A percentile compares a stretch with the other conserved stretches of the same genome.
phyloP scores from a whole-genome alignment of 2,113 vertebrate species.

The Axis porcinus region DNA sequence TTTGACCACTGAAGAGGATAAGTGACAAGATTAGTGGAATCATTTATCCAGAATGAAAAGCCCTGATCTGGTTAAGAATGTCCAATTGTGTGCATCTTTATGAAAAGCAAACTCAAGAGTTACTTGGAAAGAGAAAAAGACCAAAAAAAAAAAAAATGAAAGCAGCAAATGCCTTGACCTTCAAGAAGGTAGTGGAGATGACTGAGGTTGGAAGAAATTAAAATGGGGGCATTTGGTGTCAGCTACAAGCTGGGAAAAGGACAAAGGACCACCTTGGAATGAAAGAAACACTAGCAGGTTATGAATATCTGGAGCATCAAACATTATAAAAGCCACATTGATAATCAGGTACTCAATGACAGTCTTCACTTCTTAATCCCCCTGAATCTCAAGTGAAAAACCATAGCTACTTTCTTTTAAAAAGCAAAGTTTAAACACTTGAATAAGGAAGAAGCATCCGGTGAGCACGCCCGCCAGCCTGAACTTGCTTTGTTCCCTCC shows the following conservation, averaged over 20 bases:
- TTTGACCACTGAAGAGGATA: neutral
- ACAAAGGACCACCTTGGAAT: too few relatives aligned
- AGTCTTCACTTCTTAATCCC: neutral
- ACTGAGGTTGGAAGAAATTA: neutral
- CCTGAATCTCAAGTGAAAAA: neutral
- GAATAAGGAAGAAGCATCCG: neutral
- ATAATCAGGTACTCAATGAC: neutral
- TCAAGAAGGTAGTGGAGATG: neutral
- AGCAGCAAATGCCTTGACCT: neutral
- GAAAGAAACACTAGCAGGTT: too few relatives aligned
- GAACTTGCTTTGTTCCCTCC: too few relatives aligned
- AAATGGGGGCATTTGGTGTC: neutral
- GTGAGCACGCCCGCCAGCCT: neutral
- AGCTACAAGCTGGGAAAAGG: neutral
- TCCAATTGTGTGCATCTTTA: neutral
- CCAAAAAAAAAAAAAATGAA: neutral
- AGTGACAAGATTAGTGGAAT: neutral
- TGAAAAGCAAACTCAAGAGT: neutral
- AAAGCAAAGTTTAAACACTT: neutral
- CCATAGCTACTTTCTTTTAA: neutral
- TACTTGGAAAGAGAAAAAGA: neutral
- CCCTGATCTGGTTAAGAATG: neutral
- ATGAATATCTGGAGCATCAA: neutral
- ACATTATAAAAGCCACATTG: rapidly evolving
- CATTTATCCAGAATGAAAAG: neutral